Evolutionary conservation across 2,797 vertebrate species (phyloP).

Genomic region (Kryptolebias ocellatus): DNA sequence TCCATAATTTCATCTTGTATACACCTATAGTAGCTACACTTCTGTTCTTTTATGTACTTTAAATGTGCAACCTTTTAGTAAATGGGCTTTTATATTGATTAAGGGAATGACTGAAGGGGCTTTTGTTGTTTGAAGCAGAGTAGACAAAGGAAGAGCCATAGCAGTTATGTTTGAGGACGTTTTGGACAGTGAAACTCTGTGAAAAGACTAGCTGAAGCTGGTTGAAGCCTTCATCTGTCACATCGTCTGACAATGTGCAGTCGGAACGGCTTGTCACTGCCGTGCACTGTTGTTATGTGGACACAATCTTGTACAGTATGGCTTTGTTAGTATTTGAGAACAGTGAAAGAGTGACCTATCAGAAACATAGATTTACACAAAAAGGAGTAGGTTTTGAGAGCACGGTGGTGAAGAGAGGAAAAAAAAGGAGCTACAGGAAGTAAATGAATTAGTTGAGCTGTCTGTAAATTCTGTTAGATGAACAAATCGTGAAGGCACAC

Average conservation of each 20-base stretch:
- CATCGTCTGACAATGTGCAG: constrained; percentile 52
- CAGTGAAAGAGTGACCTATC: constrained; percentile 21
- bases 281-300: constrained; percentile 57
- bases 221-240: constrained; percentile 40
- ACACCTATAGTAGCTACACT: constrained; percentile 5
- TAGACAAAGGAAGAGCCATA: background rate
- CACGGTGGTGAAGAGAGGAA: constrained; percentile 2
- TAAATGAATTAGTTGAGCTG: background rate
- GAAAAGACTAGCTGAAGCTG: constrained; percentile 24
- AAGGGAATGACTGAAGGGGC: constrained; percentile 7
- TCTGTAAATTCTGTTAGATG: constrained; percentile 9
- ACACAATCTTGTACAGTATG: constrained; percentile 57
- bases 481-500: constrained; percentile 5
- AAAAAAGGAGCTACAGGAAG: constrained; percentile 3
- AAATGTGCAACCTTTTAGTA: constrained; percentile 20
- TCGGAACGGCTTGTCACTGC: constrained; percentile 61
- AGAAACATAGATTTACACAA: constrained; percentile 17
- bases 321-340: constrained; percentile 53
- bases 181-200: constrained; percentile 46
- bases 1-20: constrained; percentile 21
- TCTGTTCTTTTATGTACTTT: constrained; percentile 13
- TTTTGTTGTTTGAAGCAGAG: constrained; percentile 2
- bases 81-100: constrained; percentile 1
- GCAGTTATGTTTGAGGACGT: constrained; percentile 11
- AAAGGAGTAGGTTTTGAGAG: constrained; percentile 19